phyloP scores from a whole-genome alignment of 2,888 invertebrate genomes.

The Tromatobia lineatoria region DNA sequence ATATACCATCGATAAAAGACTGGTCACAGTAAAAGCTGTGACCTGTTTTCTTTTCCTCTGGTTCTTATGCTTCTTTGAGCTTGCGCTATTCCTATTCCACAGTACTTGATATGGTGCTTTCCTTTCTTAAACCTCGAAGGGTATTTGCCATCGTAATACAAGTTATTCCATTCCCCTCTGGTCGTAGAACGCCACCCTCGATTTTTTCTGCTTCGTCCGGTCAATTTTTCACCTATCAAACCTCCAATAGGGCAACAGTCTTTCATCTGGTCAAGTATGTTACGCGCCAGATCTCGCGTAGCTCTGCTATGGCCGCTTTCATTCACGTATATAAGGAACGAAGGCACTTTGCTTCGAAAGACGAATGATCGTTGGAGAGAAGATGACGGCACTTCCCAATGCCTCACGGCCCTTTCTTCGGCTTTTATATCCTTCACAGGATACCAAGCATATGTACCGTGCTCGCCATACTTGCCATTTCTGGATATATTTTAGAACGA shows the following conservation, averaged over 20 bases:
- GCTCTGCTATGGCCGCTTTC: conserved; percentile 14
- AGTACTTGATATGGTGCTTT: neutral
- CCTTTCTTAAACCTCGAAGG: conserved; percentile 5
- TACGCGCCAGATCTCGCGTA: neutral
- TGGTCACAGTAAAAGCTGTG: neutral
- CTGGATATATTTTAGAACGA: conserved; percentile 6
- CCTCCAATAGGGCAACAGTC: neutral
- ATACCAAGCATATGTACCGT: neutral
- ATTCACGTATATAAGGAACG: conserved; percentile 21
- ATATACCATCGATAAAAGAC: too few species aligned
- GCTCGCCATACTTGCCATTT: neutral
- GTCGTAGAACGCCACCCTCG: conserved; percentile 17
- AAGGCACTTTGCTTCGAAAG: conserved; percentile 31
- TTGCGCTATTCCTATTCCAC: conserved; percentile 12
- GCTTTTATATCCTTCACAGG: neutral
- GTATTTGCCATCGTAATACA: conserved; percentile 16
- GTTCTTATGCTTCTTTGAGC: neutral
- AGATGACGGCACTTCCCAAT: conserved; percentile 25
- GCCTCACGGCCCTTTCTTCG: neutral
- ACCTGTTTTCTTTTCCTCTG: neutral
- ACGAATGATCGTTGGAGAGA: conserved; percentile 28
- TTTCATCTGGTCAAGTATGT: conserved; percentile 10
- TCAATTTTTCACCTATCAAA: conserved; percentile 40
- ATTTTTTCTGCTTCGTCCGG: neutral
- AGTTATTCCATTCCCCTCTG: neutral